phyloP scores from a whole-genome alignment of 1,140 invertebrate species.

The Apocrypta bakeri region DNA sequence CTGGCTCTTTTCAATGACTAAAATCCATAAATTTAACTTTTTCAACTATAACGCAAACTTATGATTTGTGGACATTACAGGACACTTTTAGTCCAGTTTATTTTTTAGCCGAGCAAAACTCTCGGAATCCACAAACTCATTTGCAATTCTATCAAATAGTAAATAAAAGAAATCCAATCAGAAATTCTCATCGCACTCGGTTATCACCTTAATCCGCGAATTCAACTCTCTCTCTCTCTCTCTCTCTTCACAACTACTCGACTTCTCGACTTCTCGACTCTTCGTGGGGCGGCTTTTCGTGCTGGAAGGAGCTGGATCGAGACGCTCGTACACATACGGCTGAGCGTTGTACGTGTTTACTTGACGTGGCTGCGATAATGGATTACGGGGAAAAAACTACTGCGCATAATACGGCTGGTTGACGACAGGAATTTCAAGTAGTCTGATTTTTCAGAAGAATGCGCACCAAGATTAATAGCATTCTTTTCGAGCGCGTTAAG shows the following conservation, averaged over 20 bases:
- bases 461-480: background rate
- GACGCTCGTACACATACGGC: background rate
- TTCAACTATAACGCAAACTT: background rate
- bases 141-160: background rate
- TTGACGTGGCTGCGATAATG: conserved; percentile 24
- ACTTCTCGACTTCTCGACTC: background rate
- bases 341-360: background rate
- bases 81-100: no score
- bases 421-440: background rate
- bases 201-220: background rate
- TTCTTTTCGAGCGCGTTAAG: background rate
- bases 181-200: background rate
- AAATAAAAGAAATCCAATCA: background rate
- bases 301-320: background rate
- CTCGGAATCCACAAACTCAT: background rate
- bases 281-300: no score
- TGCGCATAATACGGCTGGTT: background rate
- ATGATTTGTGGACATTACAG: no score
- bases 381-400: conserved; percentile 10
- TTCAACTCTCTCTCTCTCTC: background rate
- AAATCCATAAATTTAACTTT: no score
- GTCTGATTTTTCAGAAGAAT: conserved; percentile 23
- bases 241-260: background rate
- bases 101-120: background rate
- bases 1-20: no score